Base-by-base conservation (phyloP, 2,797 vertebrate genomes). In the Zenarchopterus dispar region DNA sequence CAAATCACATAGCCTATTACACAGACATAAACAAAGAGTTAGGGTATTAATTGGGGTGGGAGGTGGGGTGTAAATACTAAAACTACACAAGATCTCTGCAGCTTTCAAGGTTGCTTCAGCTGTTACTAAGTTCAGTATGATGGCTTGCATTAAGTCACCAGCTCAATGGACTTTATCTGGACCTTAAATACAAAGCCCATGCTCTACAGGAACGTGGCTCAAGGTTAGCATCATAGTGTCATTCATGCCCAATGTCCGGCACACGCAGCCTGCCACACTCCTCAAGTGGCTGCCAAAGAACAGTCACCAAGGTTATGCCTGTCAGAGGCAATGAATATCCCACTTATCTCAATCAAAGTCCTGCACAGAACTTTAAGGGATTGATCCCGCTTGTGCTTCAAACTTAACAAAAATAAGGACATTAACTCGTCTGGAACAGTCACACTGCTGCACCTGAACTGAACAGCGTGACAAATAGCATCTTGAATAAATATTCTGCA, bases 111-210 rank as follows among this genome's bases (percentile, higher is more conserved):
- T 87, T 87, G 86, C 78, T 86, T 84, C 66, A 45, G 69, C 53
- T 80, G 81, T 77, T 91, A 88, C 91, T 89, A 85, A 84, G 83
- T 77, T 80, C 75, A 80, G 67, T 85, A 67, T 89, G 86, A 90
- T 83, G 84, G 86, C 74, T 86, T 16, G 52, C 66, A 80, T 89
- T 88, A 82, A 86, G 72, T 82, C 81, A 81, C 79, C 62, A 56
- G 78, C 73, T 86, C 80, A 72, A 67, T 66, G 69, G 69, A 66
- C 82, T 88, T 82, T 79, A 75, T 75, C 71, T 65, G 70, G 60
- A 69, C 62, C 66, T 81, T 78, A 78, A 84, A 84, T 52, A 67
- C 73, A 16, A 72, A 74, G 75, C 61, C 49, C 46, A 52, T 10
- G 67, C 88, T 84, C 80, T 41, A 61, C 77, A 24, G 85, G 81